These are phyloP conservation scores for Silurus meridionalis DNA, from an alignment of 2,113 vertebrate genomes.

Conservation along the genomic window DNA sequence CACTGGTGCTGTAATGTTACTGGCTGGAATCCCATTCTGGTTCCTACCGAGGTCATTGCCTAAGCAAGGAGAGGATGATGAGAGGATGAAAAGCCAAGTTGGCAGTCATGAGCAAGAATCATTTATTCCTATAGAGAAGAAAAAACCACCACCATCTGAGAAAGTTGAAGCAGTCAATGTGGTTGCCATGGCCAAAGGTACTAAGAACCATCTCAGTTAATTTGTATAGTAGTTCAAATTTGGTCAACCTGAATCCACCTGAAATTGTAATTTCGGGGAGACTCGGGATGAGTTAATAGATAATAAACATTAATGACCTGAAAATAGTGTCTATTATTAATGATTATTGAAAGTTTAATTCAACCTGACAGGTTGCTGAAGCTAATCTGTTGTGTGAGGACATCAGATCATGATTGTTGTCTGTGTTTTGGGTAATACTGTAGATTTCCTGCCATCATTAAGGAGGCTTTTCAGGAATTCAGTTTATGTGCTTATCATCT, in stretches of 20 bases:
- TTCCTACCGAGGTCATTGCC: conserved; percentile 84
- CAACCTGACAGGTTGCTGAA: neutral
- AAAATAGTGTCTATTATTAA: neutral
- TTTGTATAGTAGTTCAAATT: neutral
- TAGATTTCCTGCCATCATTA: conserved; percentile 89
- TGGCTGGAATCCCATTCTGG: conserved; percentile 90
- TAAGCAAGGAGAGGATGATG: conserved; percentile 63
- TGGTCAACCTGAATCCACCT: neutral
- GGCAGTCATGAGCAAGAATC: conserved; percentile 61
- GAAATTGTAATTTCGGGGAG: neutral
- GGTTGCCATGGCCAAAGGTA: conserved; percentile 82
- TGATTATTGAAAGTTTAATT: neutral
- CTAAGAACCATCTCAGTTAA: neutral
- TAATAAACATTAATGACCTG: neutral
- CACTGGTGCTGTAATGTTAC: conserved; percentile 75
- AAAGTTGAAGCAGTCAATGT: conserved; percentile 65
- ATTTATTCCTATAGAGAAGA: conserved; percentile 64
- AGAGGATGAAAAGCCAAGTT: neutral
- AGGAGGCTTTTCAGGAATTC: conserved; percentile 82
- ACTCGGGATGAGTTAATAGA: neutral
- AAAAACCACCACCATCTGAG: conserved; percentile 49
- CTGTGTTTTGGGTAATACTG: conserved; percentile 51
- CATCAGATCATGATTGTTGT: neutral
- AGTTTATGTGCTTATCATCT: conserved; percentile 80
- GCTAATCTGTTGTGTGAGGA: neutral